A percentile compares a stretch with the other conserved stretches of the same genome.
Evolutionary conservation across 2,888 invertebrate genomes (phyloP).

Genomic region (Heliconius ethilla): DNA sequence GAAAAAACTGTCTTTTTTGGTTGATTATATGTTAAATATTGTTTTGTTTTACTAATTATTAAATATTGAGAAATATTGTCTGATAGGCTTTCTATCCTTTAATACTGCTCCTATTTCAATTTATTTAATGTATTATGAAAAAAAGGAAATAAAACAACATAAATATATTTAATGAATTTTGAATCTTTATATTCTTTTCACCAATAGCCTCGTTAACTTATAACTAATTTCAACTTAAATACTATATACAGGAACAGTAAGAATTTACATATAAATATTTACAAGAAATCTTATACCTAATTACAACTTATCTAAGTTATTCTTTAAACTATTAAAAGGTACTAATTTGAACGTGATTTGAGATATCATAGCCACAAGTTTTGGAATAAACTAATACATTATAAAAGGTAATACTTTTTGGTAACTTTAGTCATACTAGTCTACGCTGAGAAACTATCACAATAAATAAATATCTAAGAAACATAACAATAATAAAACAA

Average conservation of each 20-base stretch:
- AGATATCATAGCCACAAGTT: slow-evolving; percentile 69
- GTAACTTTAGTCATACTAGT: slow-evolving; percentile 77
- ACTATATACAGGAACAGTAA: slow-evolving; percentile 64
- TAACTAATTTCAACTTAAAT: slow-evolving; percentile 52
- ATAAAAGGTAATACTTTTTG: slow-evolving; percentile 77
- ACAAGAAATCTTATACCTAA: slow-evolving; percentile 33
- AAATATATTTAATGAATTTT: slow-evolving; percentile 45
- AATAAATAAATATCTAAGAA: slow-evolving; percentile 77
- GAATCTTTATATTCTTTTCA: slow-evolving; percentile 57
- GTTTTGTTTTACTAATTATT: neutral
- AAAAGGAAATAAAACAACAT: slow-evolving; percentile 30
- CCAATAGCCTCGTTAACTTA: slow-evolving; percentile 70
- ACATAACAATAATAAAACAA: slow-evolving; percentile 73
- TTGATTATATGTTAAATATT: neutral
- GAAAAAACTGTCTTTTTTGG: neutral
- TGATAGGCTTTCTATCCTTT: neutral
- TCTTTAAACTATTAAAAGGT: slow-evolving; percentile 44
- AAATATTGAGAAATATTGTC: neutral
- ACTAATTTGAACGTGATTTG: slow-evolving; percentile 56
- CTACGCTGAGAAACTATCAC: slow-evolving; percentile 70
- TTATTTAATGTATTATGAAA: neutral
- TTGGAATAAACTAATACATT: slow-evolving; percentile 66
- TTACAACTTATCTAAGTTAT: slow-evolving; percentile 31
- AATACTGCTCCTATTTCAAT: no score
- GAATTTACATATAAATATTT: slow-evolving; percentile 49